phyloP scores from a whole-genome alignment of 2,797 vertebrate genomes.

The Sebastes hubbsi region DNA sequence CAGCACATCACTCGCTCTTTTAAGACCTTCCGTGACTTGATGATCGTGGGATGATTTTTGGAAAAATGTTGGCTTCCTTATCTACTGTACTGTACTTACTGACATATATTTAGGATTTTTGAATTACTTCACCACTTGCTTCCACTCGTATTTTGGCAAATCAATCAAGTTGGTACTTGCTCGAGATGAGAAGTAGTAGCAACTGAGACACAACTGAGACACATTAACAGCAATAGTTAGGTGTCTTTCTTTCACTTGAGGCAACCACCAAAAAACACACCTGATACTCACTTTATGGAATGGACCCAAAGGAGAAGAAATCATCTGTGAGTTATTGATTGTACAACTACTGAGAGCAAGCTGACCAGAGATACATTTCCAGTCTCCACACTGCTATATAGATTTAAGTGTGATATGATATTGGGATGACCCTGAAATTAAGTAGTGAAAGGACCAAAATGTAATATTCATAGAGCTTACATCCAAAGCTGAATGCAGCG shows the following conservation, averaged over 20 bases:
- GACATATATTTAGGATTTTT: not conserved
- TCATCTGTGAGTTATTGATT: conserved; percentile 63
- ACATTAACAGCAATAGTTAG: conserved; percentile 22
- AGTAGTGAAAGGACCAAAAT: conserved; percentile 15
- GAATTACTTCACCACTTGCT: conserved; percentile 5
- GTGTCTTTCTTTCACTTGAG: conserved; percentile 27
- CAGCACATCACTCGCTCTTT: conserved; percentile 42
- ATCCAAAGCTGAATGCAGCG: conserved; percentile 21
- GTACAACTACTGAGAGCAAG: conserved; percentile 44
- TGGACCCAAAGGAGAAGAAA: conserved; percentile 51
- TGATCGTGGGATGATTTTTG: conserved; percentile 12
- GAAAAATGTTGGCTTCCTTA: conserved; percentile 8
- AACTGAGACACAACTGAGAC: conserved; percentile 8
- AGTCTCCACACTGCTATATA: not conserved
- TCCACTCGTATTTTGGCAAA: conserved; percentile 8
- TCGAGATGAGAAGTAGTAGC: conserved; percentile 18
- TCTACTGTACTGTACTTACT: conserved; percentile 4
- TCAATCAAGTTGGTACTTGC: not conserved
- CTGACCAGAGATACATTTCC: conserved; percentile 13
- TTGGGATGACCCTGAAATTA: conserved; percentile 12
- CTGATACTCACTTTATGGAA: conserved; percentile 48
- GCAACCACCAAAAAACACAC: conserved; percentile 52
- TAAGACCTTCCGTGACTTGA: conserved; percentile 43
- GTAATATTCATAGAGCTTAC: conserved; percentile 21
- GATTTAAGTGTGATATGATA: conserved; percentile 19